Conservation (phyloP, 92 coral and sea anemone species). For the Diadumene lineata region DNA sequence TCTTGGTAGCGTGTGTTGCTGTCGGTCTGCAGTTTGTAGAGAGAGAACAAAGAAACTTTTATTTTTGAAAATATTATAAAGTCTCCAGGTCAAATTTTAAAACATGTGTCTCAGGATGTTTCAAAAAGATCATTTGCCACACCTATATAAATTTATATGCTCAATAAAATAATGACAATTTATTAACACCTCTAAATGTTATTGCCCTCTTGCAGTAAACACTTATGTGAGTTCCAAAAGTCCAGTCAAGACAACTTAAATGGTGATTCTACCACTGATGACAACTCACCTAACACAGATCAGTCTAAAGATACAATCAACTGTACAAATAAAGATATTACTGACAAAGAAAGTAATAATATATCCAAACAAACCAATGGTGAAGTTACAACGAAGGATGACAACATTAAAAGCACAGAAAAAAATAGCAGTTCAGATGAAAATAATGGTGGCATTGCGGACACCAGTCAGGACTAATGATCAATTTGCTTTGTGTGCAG, state of each 20-base stretch:
- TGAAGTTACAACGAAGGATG: not conserved
- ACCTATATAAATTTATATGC: too few species aligned
- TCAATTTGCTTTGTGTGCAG: not conserved
- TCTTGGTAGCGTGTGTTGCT: too few species aligned
- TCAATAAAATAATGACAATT: too few species aligned
- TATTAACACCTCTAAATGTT: too few species aligned
- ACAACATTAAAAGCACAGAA: not conserved
- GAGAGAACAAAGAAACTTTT: too few species aligned
- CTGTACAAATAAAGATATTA: not conserved
- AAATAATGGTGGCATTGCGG: not conserved
- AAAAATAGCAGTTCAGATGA: not conserved
- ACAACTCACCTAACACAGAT: not conserved
- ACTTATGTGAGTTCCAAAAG: not conserved
- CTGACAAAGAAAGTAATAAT: not conserved
- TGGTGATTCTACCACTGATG: slow-evolving; percentile 8
- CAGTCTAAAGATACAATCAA: slow-evolving; percentile 1
- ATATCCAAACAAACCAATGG: not conserved
- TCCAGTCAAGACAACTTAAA: slow-evolving; percentile 23
- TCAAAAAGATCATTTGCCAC: too few species aligned
- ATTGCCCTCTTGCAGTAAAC: not conserved
- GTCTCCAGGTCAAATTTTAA: too few species aligned
- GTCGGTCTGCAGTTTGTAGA: too few species aligned
- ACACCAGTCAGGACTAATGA: too few species aligned
- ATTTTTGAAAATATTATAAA: too few species aligned
- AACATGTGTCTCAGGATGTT: too few species aligned